These are phyloP conservation scores for Anguilla obscura DNA, from an alignment of 2,797 vertebrate genomes.

Conservation along the genomic window DNA sequence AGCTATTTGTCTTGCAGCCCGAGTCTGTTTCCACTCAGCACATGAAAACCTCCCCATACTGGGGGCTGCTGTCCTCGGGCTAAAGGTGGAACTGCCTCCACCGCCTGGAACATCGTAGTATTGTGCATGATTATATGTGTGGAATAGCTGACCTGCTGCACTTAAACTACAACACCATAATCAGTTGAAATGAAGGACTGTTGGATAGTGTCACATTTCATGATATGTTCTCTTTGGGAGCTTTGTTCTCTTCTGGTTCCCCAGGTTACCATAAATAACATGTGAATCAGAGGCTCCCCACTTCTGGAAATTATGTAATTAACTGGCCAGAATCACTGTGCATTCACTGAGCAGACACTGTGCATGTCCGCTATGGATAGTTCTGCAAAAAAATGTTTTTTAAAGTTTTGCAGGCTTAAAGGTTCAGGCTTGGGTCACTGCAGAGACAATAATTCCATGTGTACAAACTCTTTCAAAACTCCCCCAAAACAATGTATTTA, in stretches of 20 bases:
- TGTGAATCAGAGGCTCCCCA: not conserved
- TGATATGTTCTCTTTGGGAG: not conserved
- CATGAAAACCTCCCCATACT: slow-evolving; percentile 51
- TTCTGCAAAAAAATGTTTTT: not conserved
- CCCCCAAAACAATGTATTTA: not conserved
- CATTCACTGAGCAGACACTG: not conserved
- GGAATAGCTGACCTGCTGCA: not conserved
- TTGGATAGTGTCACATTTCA: not conserved
- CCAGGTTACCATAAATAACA: not conserved
- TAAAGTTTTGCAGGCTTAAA: not conserved
- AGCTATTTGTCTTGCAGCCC: slow-evolving; percentile 58
- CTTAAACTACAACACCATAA: not conserved
- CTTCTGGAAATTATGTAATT: not conserved
- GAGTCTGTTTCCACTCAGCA: slow-evolving; percentile 73
- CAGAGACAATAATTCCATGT: not conserved
- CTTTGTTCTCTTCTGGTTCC: not conserved
- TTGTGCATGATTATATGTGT: not conserved
- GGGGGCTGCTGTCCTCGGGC: slow-evolving; percentile 57
- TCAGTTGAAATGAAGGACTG: not conserved
- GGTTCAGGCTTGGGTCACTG: not conserved
- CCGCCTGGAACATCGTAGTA: too few species aligned
- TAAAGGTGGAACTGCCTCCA: slow-evolving; percentile 31
- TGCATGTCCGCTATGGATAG: not conserved
- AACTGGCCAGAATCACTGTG: not conserved
- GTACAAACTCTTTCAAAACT: slow-evolving; percentile 4